Evolutionary conservation across 2,888 invertebrate genomes (phyloP).

Genomic region (Epistrophe eligans): DNA sequence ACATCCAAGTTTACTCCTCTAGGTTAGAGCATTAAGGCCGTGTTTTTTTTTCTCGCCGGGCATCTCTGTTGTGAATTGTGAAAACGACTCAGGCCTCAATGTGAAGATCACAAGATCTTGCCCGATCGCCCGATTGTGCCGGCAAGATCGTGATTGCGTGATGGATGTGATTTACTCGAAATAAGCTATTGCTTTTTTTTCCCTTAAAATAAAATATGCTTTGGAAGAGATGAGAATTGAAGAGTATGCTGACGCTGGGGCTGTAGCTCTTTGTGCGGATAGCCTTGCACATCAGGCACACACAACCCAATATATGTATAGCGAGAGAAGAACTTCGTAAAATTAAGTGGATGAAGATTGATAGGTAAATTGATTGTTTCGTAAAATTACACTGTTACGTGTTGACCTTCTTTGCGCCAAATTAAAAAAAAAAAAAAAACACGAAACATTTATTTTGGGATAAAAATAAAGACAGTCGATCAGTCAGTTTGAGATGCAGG

Average conservation of each 20-base stretch:
- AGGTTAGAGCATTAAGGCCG: conserved; percentile 41
- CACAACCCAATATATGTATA: not conserved
- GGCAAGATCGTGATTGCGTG: conserved; percentile 73
- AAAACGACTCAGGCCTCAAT: conserved; percentile 39
- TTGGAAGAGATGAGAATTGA: conserved; percentile 11
- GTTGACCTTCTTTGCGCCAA: conserved; percentile 62
- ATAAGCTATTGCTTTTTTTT: conserved; percentile 62
- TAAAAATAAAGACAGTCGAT: conserved; percentile 23
- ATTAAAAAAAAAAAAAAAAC: not conserved
- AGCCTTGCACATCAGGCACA: not conserved
- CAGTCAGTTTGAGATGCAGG: not conserved
- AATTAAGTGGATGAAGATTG: conserved; percentile 74
- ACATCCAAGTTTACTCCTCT: conserved; percentile 60
- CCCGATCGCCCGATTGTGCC: conserved; percentile 45
- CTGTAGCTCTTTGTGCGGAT: not conserved
- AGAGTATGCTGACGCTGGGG: not conserved
- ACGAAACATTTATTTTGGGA: conserved; percentile 24
- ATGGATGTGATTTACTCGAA: conserved; percentile 74
- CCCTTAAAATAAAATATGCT: conserved; percentile 21
- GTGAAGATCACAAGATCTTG: conserved; percentile 68
- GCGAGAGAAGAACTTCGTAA: conserved; percentile 44
- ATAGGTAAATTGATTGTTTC: conserved; percentile 74
- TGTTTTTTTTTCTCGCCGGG: conserved; percentile 7
- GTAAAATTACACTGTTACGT: conserved; percentile 72
- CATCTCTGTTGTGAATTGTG: conserved; percentile 15